phyloP scores from a whole-genome alignment of 2,113 vertebrate genomes.

The Bambusicola thoracicus region DNA sequence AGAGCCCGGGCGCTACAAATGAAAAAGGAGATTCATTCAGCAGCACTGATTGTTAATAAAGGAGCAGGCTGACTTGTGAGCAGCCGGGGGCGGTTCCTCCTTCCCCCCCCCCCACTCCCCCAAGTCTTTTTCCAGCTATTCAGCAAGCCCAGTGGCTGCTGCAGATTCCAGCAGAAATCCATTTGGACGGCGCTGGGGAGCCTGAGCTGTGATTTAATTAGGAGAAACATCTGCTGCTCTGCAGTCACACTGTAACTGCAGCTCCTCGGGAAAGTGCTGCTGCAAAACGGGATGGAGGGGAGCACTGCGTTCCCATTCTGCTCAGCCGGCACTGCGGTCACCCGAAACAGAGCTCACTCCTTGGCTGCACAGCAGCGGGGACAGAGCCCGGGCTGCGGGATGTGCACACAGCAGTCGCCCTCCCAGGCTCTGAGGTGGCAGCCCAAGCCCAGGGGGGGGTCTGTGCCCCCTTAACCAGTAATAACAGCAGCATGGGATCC shows the following conservation, averaged over 20 bases:
- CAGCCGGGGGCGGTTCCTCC: fast-evolving
- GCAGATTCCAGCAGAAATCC: slow-evolving; percentile 8
- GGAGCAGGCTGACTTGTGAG: background rate
- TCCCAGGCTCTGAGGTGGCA: background rate
- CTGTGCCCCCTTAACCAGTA: background rate
- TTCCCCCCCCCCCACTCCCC: too few relatives aligned
- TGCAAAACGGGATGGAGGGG: background rate
- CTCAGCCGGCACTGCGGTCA: background rate
- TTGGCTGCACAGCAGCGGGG: too few relatives aligned
- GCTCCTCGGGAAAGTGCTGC: background rate
- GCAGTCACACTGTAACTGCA: background rate
- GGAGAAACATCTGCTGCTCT: slow-evolving; percentile 26
- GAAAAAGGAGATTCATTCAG: slow-evolving; percentile 23
- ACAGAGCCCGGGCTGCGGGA: too few relatives aligned
- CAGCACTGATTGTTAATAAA: background rate
- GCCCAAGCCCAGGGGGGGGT: background rate
- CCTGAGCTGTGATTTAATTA: background rate
- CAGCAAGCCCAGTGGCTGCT: background rate
- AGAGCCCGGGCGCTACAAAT: background rate
- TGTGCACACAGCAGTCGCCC: too few relatives aligned
- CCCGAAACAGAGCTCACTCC: too few relatives aligned
- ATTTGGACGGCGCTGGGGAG: slow-evolving; percentile 29
- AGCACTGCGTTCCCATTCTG: fast-evolving
- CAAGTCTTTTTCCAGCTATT: background rate
- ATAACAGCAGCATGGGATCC: background rate